phyloP scores from a whole-genome alignment of 2,888 invertebrate species.

The Heliconius ismenius region DNA sequence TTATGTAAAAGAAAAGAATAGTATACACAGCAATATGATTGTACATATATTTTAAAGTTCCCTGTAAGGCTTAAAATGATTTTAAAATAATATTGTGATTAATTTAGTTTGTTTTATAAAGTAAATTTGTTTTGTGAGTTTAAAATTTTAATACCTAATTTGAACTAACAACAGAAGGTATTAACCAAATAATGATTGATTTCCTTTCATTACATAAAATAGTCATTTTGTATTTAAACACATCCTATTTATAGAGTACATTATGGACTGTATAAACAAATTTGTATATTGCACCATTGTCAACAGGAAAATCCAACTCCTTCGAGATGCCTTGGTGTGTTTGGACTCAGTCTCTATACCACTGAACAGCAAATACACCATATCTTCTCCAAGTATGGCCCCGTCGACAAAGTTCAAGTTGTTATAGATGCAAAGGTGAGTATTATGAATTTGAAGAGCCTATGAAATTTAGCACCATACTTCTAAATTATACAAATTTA shows the following conservation, averaged over 20 bases:
- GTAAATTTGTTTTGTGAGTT: neutral
- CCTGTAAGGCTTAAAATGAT: conserved; percentile 2
- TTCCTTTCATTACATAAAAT: conserved; percentile 8
- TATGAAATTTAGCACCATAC: no score
- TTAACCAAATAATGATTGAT: neutral
- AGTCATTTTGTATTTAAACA: conserved; percentile 1
- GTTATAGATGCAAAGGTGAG: conserved; percentile 96
- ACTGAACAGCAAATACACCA: conserved; percentile 95
- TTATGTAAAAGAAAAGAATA: neutral
- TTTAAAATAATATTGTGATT: neutral
- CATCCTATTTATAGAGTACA: neutral
- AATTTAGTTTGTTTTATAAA: neutral
- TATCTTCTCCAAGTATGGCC: conserved; percentile 95
- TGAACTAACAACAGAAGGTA: neutral
- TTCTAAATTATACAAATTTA: no score
- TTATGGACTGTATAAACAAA: neutral
- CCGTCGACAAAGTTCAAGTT: conserved; percentile 95
- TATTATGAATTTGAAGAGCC: no score
- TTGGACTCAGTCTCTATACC: conserved; percentile 96
- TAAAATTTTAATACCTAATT: neutral
- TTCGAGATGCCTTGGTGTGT: conserved; percentile 95
- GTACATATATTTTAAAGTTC: conserved; percentile 20
- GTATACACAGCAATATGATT: conserved; percentile 15
- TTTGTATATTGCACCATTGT: conserved; percentile 47
- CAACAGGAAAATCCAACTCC: conserved; percentile 91